Base-by-base conservation (phyloP, 2,113 vertebrate genomes). In the Oreochromis niloticus region DNA sequence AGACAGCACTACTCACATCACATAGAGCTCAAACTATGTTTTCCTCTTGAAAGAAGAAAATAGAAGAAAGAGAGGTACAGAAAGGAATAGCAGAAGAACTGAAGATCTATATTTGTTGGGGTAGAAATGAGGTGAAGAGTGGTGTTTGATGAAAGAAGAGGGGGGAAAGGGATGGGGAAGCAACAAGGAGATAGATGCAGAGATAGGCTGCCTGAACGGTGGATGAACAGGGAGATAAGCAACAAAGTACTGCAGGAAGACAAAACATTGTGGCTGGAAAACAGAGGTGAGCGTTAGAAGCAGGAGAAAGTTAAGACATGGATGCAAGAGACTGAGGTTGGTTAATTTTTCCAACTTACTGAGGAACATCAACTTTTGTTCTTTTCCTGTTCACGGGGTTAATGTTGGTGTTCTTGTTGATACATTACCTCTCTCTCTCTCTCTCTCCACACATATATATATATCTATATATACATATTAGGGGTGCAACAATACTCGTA, bases 31-130 rank as follows among this genome's bases (percentile, higher is more conserved):
- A 73, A 75, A 89, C n/a, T 46, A 24, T 13, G 7, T 52, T n/a
- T 52, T 43, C 12, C 75, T 78, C 55, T 61, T 54, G 43, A 68
- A 88, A 87, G 41, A 43, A 55, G 9, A 17, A 9, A 59, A 81
- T 5, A n/a, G 32, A 46, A 24, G 24, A 81, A 13, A 1, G 6
- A 57, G 13, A 68, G 22, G n/a, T 73, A 50, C 52, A 83, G 66
- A 56, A 56, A 68, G 27, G 27, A 81, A 41, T 6, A 19, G 39
- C 17, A 55, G 19, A 32, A 34, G 22, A 85, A 75, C 5, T 10
- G 59, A 81, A 78, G 86, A 85, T 84, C 78, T 86, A 85, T 91
- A 86, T 90, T 79, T 85, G 56, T 46, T 19, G 3, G 81, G 59
- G 43, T 54, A 41, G 27, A 63, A 85, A 73, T 1, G 7, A 27